Percentiles rank a stretch among this genome's conserved stretches.
phyloP scores from a whole-genome alignment of 2,888 invertebrate genomes.

The Acanthosoma haemorrhoidale region DNA sequence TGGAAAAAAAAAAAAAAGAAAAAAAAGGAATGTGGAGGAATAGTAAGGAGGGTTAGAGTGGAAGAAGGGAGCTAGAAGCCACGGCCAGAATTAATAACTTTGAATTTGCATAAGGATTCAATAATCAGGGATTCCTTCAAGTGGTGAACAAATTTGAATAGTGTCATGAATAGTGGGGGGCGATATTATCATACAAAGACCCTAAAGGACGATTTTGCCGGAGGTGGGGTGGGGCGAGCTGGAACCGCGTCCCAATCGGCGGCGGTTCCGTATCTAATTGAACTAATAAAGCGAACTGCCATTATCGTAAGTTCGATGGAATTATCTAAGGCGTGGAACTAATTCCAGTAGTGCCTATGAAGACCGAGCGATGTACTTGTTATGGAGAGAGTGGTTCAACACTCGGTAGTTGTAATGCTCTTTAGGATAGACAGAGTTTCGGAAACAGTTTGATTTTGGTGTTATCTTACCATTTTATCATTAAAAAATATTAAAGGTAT shows the following conservation, averaged over 20 bases:
- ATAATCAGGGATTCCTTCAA: slow-evolving; percentile 23
- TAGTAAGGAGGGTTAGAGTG: not conserved
- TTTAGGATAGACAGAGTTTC: too few relatives aligned
- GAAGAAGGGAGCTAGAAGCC: not conserved
- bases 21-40: too few relatives aligned
- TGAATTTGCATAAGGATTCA: slow-evolving; percentile 25
- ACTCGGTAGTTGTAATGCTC: too few relatives aligned
- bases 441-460: too few relatives aligned
- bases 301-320: not conserved
- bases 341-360: too few relatives aligned
- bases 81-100: slow-evolving; percentile 23
- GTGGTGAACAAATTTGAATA: slow-evolving; percentile 28
- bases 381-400: too few relatives aligned
- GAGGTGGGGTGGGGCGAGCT: too few relatives aligned
- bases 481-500: too few relatives aligned
- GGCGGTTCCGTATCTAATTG: not conserved
- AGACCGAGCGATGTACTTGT: too few relatives aligned
- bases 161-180: slow-evolving; percentile 15
- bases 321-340: not conserved
- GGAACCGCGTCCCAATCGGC: not conserved
- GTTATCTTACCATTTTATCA: too few relatives aligned
- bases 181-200: not conserved
- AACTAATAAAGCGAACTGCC: not conserved
- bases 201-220: not conserved
- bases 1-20: not conserved